phyloP scores from a whole-genome alignment of 2,797 vertebrate species.

The Poeciliopsis turneri region DNA sequence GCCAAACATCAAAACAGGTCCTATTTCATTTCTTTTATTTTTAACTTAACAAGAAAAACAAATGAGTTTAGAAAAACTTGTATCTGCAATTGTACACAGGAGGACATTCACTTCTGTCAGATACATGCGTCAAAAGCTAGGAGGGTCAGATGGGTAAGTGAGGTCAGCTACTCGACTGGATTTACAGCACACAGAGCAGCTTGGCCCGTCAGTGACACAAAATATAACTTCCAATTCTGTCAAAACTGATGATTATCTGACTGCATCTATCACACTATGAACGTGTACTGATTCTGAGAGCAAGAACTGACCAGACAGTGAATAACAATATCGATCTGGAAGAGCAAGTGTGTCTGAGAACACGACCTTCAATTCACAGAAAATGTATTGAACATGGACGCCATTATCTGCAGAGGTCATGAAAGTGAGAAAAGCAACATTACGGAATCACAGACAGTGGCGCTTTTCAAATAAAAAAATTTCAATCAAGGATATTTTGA shows the following conservation, averaged over 20 bases:
- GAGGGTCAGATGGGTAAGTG: slow-evolving; percentile 66
- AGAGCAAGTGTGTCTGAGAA: not conserved
- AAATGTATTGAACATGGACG: slow-evolving; percentile 5
- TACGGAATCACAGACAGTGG: not conserved
- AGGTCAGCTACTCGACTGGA: slow-evolving; percentile 65
- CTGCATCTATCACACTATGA: slow-evolving; percentile 44
- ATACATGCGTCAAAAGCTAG: slow-evolving; percentile 45
- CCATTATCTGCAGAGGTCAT: slow-evolving; percentile 1
- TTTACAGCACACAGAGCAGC: slow-evolving; percentile 55
- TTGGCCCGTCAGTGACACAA: slow-evolving; percentile 52
- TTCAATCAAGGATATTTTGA: not conserved
- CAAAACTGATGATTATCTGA: slow-evolving; percentile 52
- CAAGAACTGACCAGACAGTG: slow-evolving; percentile 24
- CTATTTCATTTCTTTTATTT: slow-evolving; percentile 6
- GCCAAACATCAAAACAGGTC: slow-evolving; percentile 13
- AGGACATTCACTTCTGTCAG: slow-evolving; percentile 14
- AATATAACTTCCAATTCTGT: slow-evolving; percentile 45
- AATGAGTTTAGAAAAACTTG: too few relatives aligned
- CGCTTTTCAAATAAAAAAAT: too few relatives aligned
- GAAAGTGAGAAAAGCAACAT: not conserved
- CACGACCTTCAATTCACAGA: slow-evolving; percentile 7
- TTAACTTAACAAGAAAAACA: not conserved
- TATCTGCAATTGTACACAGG: too few relatives aligned
- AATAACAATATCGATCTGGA: slow-evolving; percentile 35
- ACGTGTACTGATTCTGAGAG: slow-evolving; percentile 12